Percentiles rank a stretch among this genome's conserved stretches.
Conservation (phyloP, 1,140 invertebrate genomes). For the Drosophila bipectinata region DNA sequence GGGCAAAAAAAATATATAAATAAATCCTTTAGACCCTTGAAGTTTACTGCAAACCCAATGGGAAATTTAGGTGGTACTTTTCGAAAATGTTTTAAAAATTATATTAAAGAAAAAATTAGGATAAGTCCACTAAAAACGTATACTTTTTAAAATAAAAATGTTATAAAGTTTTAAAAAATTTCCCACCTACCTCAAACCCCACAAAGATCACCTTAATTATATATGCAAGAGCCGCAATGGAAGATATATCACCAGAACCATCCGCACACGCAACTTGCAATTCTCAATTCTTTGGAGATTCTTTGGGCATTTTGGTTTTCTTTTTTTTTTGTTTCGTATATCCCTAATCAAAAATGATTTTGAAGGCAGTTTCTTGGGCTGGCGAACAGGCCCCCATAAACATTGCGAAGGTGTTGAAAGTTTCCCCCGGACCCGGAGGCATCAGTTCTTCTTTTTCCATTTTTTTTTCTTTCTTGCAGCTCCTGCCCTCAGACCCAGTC, state of each 20-base stretch:
- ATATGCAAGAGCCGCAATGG: conserved; percentile 69
- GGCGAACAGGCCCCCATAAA: conserved; percentile 45
- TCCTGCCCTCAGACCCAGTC: neutral
- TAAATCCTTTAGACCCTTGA: too few species aligned
- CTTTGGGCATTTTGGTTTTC: neutral
- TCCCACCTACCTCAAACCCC: conserved; percentile 24
- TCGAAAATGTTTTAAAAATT: too few species aligned
- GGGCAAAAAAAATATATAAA: conserved; percentile 11
- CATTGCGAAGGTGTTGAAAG: conserved; percentile 79
- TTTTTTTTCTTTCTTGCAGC: too few species aligned
- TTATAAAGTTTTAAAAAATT: conserved; percentile 9
- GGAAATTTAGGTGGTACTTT: too few species aligned
- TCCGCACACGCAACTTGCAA: conserved; percentile 49
- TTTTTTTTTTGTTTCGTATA: conserved; percentile 5
- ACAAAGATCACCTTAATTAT: conserved; percentile 66
- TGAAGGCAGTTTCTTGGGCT: conserved; percentile 20
- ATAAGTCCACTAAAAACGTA: too few species aligned
- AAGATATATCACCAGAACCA: conserved; percentile 73
- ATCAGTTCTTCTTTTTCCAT: conserved; percentile 12
- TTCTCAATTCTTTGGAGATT: conserved; percentile 17
- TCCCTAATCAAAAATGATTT: conserved; percentile 74
- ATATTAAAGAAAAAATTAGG: too few species aligned
- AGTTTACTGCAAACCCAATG: too few species aligned
- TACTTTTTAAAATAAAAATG: too few species aligned
- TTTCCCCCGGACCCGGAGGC: conserved; percentile 47